Evolutionary conservation across 2,888 invertebrate genomes (phyloP).

Genomic region (Dryadula phaetusa): DNA sequence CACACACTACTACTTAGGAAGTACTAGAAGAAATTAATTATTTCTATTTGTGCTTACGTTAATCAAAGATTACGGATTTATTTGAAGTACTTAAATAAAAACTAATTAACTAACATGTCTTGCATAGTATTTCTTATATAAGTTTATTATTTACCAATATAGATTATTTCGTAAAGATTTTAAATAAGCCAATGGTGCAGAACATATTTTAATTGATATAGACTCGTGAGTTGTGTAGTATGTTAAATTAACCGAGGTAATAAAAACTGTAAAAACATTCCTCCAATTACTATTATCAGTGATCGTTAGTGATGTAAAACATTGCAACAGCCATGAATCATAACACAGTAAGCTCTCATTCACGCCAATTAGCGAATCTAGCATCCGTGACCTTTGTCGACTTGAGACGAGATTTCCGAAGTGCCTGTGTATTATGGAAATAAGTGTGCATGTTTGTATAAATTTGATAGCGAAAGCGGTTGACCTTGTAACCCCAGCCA

Average conservation of each 20-base stretch:
- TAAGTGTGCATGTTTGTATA: conserved; percentile 24
- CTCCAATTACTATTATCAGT: conserved; percentile 15
- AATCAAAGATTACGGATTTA: background rate
- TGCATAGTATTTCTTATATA: background rate
- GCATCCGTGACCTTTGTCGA: conserved; percentile 33
- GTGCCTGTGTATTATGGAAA: conserved; percentile 19
- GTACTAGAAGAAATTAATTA: no score
- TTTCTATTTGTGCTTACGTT: no score
- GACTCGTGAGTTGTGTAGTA: conserved; percentile 6
- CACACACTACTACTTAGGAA: no score
- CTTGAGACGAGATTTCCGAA: conserved; percentile 28
- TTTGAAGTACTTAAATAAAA: background rate
- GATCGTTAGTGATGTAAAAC: conserved; percentile 30
- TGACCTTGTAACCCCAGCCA: conserved; percentile 63
- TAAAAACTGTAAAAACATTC: conserved; percentile 7
- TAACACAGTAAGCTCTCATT: conserved; percentile 24
- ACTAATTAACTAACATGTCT: background rate
- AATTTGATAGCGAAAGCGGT: conserved; percentile 64
- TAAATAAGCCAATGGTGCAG: background rate
- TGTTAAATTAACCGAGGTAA: conserved; percentile 9
- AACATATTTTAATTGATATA: conserved; percentile 2
- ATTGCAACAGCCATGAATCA: conserved; percentile 30
- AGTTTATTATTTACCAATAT: background rate
- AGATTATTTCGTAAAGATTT: background rate
- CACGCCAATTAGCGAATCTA: conserved; percentile 32